Evolutionary conservation across 2,888 invertebrate species (phyloP).

Genomic region (Drosophila ezoana): DNA sequence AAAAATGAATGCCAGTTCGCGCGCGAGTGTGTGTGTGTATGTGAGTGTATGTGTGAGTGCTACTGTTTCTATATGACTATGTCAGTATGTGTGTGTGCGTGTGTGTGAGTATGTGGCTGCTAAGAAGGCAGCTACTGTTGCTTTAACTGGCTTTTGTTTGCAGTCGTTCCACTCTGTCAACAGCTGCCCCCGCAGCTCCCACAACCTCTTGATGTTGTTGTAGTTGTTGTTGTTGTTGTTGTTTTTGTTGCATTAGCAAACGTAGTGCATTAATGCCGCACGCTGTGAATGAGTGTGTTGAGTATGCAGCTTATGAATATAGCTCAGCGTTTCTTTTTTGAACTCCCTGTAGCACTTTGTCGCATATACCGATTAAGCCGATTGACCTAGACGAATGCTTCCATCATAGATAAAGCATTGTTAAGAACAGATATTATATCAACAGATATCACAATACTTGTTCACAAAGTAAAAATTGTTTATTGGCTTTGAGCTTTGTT

Average conservation of each 20-base stretch:
- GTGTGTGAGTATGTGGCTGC: conserved; percentile 22
- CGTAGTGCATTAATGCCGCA: conserved; percentile 71
- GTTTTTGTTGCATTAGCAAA: conserved; percentile 59
- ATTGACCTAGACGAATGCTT: not conserved
- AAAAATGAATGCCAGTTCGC: conserved; percentile 47
- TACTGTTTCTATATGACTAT: conserved; percentile 12
- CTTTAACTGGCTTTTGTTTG: conserved; percentile 75
- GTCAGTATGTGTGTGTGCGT: not conserved
- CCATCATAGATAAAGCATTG: not conserved
- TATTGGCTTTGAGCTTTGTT: too few species aligned
- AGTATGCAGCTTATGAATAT: conserved; percentile 12
- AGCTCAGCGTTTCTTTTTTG: conserved; percentile 22
- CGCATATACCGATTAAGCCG: not conserved
- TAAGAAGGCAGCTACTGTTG: conserved; percentile 62
- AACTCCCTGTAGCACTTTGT: not conserved
- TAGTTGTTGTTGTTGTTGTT: conserved; percentile 22
- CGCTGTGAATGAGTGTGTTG: conserved; percentile 24
- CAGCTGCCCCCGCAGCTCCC: conserved; percentile 5
- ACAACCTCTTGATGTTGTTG: conserved; percentile 26
- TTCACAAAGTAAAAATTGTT: too few species aligned
- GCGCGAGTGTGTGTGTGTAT: conserved; percentile 9
- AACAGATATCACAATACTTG: too few species aligned
- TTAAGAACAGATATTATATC: not conserved
- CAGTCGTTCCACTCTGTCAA: not conserved
- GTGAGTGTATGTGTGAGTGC: conserved; percentile 4